phyloP scores from a whole-genome alignment of 2,888 invertebrate genomes.

The Parochlus steinenii region DNA sequence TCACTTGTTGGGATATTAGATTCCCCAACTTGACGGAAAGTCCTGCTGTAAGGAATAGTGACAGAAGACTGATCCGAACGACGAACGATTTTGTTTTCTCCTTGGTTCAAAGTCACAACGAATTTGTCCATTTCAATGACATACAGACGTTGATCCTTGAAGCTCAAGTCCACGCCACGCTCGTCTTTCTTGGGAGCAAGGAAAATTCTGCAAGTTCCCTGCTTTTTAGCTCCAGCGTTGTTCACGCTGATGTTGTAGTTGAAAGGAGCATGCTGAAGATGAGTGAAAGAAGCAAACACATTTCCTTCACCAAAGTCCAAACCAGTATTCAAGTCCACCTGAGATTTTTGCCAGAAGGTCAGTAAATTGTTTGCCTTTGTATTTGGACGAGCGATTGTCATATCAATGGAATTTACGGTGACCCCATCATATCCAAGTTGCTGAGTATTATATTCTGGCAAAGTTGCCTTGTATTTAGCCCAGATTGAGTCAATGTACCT shows the following conservation, averaged over 20 bases:
- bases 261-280: slow-evolving; percentile 59
- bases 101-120: slow-evolving; percentile 38
- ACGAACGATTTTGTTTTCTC: slow-evolving; percentile 42
- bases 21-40: slow-evolving; percentile 46
- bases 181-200: slow-evolving; percentile 49
- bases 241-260: slow-evolving; percentile 44
- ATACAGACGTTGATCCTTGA: slow-evolving; percentile 31
- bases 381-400: slow-evolving; percentile 3
- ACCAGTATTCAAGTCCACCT: slow-evolving; percentile 23
- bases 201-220: slow-evolving; percentile 49
- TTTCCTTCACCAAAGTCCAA: slow-evolving; percentile 20
- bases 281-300: slow-evolving; percentile 36
- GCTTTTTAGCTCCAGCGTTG: slow-evolving; percentile 30
- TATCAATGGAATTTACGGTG: slow-evolving; percentile 13
- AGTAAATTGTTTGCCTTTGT: slow-evolving; percentile 15
- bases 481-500: not conserved
- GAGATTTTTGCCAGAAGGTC: slow-evolving; percentile 20
- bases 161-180: slow-evolving; percentile 37
- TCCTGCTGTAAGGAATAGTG: slow-evolving; percentile 58
- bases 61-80: slow-evolving; percentile 49
- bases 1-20: slow-evolving; percentile 31
- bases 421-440: slow-evolving; percentile 18
- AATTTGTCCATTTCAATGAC: slow-evolving; percentile 24
- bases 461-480: slow-evolving; percentile 21
- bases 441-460: slow-evolving; percentile 20